Percentiles rank a stretch among this genome's conserved stretches.
These are phyloP conservation scores for Olivierus martensii DNA, from an alignment of 1,140 invertebrate species.

Conservation along the genomic window DNA sequence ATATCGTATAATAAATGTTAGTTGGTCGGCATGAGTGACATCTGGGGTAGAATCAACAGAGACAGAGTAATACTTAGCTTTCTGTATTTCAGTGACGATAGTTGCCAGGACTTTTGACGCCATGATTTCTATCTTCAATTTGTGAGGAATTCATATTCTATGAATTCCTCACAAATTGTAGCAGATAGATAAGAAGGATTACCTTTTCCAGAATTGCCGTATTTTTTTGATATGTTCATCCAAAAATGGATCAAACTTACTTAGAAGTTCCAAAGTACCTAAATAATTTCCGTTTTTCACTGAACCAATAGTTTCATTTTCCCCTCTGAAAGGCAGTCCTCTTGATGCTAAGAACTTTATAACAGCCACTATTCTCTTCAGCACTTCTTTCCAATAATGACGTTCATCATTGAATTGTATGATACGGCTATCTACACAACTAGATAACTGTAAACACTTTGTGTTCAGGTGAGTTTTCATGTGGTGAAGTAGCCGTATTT, in stretches of 20 bases:
- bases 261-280: slow-evolving; percentile 16
- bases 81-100: neutral
- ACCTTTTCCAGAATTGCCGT: slow-evolving; percentile 4
- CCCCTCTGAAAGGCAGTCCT: slow-evolving; percentile 17
- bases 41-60: slow-evolving; percentile 8
- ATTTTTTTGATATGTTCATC: slow-evolving; percentile 8
- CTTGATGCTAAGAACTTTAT: slow-evolving; percentile 16
- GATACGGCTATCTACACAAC: too few relatives aligned
- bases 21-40: neutral
- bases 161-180: slow-evolving; percentile 1
- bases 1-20: slow-evolving; percentile 1
- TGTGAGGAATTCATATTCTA: too few relatives aligned
- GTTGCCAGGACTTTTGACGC: neutral
- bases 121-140: too few relatives aligned
- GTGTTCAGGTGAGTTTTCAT: too few relatives aligned
- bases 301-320: slow-evolving; percentile 19
- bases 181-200: slow-evolving; percentile 2
- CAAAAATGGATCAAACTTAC: slow-evolving; percentile 18
- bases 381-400: slow-evolving; percentile 12
- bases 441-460: too few relatives aligned
- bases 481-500: too few relatives aligned
- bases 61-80: slow-evolving; percentile 1
- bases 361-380: slow-evolving; percentile 12
- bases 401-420: too few relatives aligned
- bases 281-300: slow-evolving; percentile 18